Base-by-base conservation (phyloP, 2,797 vertebrate genomes). In the Sebastes miniatus region DNA sequence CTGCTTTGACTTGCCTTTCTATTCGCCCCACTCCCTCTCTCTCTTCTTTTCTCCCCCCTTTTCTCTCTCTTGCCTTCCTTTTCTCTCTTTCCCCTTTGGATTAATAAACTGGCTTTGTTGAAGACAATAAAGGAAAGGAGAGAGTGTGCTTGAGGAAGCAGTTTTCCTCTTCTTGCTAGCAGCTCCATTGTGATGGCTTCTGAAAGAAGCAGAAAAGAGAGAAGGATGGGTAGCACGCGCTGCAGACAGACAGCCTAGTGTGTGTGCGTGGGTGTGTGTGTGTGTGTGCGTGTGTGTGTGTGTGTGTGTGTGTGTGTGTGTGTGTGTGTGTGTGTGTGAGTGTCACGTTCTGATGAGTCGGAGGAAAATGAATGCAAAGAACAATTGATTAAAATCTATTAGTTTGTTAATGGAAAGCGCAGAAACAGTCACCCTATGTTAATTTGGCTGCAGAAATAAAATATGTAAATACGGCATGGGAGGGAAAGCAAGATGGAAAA, bases 71-170 rank as follows among this genome's bases (percentile, higher is more conserved):
- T 78, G 69, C 20, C 58, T 83, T 86, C 36, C 84, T 83, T 84
- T 76, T 76, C 76, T 82, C 86, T 89, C 85, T 78, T 87, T 84
- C 83, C 88, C 87, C 85, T 88, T 93, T 94, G 94, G 95, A 95
- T 95, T 95, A 95, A 96, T 96, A 95, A 96, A 95, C 89, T 91
- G 88, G 91, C 95, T 95, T 96, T 95, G 94, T 95, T 95, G 92
- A 93, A 95, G 91, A 92, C 94, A 95, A 94, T 94, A 94, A 95
- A 93, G 88, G 73, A 69, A 86, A 86, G 82, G 68, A 83, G 87
- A 89, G 88, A 87, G 91, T 88, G 91, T 93, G 94, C 92, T 91
- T 93, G 89, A 93, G 88, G 92, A 95, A 92, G 93, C 93, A 91
- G 88, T 94, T 95, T 65, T 95, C 91, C 91, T 93, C 80, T 90